Percentiles rank a stretch among this genome's conserved stretches.
Evolutionary conservation across 2,113 vertebrate genomes (phyloP).

Genomic region (Zingel zingel): DNA sequence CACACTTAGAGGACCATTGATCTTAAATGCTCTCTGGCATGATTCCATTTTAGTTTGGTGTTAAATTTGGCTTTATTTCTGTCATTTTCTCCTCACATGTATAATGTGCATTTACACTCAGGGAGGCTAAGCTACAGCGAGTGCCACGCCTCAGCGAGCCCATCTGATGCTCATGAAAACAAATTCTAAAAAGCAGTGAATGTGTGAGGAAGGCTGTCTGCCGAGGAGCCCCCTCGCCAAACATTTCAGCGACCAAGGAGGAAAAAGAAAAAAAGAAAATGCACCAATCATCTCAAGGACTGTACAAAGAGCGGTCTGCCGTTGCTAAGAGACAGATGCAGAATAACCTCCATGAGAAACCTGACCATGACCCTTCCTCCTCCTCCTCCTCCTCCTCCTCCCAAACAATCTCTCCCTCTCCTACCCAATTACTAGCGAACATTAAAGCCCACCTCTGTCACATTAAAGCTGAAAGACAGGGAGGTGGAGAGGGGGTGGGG

Average conservation of each 20-base stretch:
- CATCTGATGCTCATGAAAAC: constrained; percentile 59
- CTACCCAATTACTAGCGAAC: constrained; percentile 92
- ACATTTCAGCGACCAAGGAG: constrained; percentile 88
- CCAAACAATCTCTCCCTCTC: constrained; percentile 90
- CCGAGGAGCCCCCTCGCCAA: constrained; percentile 84
- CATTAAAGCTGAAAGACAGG: constrained; percentile 66
- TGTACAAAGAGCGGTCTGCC: constrained; percentile 91
- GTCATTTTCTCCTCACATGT: constrained; percentile 16
- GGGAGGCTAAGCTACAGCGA: constrained; percentile 14
- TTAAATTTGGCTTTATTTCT: constrained; percentile 2
- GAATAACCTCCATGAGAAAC: constrained; percentile 94
- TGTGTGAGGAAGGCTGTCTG: constrained; percentile 69
- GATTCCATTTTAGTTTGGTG: background rate
- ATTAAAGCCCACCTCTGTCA: constrained; percentile 77
- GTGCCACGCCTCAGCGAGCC: constrained; percentile 63
- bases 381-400: constrained; percentile 73
- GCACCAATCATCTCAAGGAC: constrained; percentile 93
- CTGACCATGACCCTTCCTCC: constrained; percentile 92
- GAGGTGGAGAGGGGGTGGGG: constrained; percentile 3
- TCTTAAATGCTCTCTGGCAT: constrained; percentile 7
- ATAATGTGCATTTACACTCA: constrained; percentile 39
- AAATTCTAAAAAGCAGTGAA: constrained; percentile 65
- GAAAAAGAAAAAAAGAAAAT: constrained; percentile 52
- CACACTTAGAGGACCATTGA: background rate
- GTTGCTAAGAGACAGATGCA: constrained; percentile 99